Conservation (phyloP, 2,888 invertebrate genomes). For the Tiphia femorata region DNA sequence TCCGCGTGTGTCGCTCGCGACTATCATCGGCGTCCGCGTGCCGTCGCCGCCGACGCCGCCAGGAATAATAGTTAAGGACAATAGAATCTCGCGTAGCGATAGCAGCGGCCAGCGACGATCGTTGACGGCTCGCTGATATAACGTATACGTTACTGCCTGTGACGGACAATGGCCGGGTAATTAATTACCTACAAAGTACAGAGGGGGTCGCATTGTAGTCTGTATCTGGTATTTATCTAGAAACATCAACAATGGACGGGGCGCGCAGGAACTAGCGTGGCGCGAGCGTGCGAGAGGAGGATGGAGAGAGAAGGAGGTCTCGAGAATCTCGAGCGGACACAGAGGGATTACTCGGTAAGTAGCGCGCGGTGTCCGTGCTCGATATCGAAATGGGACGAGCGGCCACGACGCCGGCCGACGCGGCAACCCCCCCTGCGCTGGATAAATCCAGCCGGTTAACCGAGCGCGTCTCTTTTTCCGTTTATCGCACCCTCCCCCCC, state of each 20-base stretch:
- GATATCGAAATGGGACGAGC: not conserved
- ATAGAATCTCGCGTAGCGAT: constrained; percentile 51
- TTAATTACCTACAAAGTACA: constrained; percentile 62
- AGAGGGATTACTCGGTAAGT: constrained; percentile 7
- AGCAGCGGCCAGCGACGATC: constrained; percentile 49
- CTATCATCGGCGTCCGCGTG: constrained; percentile 40
- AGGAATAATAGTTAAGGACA: constrained; percentile 55
- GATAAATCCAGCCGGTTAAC: too few species aligned
- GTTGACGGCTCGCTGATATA: constrained; percentile 57
- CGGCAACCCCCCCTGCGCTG: too few species aligned
- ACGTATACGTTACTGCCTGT: constrained; percentile 58
- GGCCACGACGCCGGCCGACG: too few species aligned
- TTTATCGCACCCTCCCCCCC: not conserved
- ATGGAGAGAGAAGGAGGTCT: constrained; percentile 10
- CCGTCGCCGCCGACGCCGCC: constrained; percentile 38
- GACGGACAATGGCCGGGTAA: constrained; percentile 60
- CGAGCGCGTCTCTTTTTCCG: not conserved
- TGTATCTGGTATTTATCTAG: constrained; percentile 61
- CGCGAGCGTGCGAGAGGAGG: constrained; percentile 9
- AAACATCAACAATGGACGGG: constrained; percentile 56
- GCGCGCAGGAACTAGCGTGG: too few species aligned
- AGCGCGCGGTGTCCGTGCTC: too few species aligned
- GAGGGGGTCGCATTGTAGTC: constrained; percentile 54
- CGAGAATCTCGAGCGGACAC: constrained; percentile 12
- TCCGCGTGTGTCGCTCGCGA: constrained; percentile 31